Conservation (phyloP, 2,888 invertebrate species). For the Lasioglossum calceatum region DNA sequence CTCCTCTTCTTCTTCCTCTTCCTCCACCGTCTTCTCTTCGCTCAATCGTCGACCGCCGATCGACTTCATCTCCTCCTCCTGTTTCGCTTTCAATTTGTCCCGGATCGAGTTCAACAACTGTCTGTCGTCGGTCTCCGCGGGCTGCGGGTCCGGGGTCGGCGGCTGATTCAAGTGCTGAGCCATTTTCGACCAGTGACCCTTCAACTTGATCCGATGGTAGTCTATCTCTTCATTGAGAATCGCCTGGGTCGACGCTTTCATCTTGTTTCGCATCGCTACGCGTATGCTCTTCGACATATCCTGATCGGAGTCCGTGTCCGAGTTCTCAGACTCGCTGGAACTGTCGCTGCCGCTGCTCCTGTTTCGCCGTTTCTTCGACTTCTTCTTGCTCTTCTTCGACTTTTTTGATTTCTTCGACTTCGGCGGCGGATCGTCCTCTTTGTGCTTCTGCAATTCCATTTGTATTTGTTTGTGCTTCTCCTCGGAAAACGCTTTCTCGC, state of each 20-base stretch:
- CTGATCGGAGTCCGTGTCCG: constrained; percentile 84
- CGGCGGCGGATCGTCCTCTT: constrained; percentile 85
- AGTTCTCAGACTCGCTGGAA: constrained; percentile 84
- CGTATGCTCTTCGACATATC: constrained; percentile 88
- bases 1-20: constrained; percentile 64
- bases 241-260: constrained; percentile 85
- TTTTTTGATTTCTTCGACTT: constrained; percentile 87
- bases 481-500: constrained; percentile 88
- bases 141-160: constrained; percentile 67
- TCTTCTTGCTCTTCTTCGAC: constrained; percentile 85
- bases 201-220: constrained; percentile 81
- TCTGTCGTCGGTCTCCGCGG: constrained; percentile 84
- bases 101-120: constrained; percentile 85
- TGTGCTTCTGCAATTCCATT: constrained; percentile 85
- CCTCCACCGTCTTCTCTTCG: constrained; percentile 51
- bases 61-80: constrained; percentile 85
- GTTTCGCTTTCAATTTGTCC: constrained; percentile 85
- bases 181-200: constrained; percentile 84
- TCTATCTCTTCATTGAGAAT: constrained; percentile 84
- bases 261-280: constrained; percentile 88
- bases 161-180: constrained; percentile 75
- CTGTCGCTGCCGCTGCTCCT: constrained; percentile 83
- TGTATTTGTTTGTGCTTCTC: constrained; percentile 83
- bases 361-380: constrained; percentile 85
- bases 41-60: constrained; percentile 64